A percentile compares a stretch with the other conserved stretches of the same genome.
phyloP scores from a whole-genome alignment of 2,888 invertebrate species.

The Pseudococcus longispinus region DNA sequence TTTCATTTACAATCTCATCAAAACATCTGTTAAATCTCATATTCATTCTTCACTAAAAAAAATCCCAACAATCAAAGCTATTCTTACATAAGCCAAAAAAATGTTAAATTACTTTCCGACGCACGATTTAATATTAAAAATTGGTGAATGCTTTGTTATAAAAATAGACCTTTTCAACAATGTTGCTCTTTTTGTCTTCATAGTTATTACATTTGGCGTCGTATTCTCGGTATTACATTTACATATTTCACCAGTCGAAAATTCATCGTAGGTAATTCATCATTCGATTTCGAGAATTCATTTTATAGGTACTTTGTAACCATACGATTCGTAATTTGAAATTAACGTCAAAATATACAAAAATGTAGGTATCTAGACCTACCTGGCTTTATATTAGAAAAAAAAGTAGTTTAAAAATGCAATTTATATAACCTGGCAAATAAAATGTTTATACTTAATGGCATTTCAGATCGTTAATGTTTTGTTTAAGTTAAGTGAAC shows the following conservation, averaged over 20 bases:
- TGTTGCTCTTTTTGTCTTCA: constrained; percentile 23
- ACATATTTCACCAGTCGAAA: neutral
- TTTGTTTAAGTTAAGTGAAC: neutral
- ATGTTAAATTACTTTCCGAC: constrained; percentile 39
- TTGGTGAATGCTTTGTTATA: constrained; percentile 44
- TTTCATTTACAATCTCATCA: constrained; percentile 51
- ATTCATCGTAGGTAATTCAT: neutral
- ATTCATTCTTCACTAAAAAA: constrained; percentile 36
- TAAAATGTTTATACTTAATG: neutral
- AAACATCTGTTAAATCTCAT: constrained; percentile 54
- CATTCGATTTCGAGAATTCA: neutral
- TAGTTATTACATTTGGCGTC: constrained; percentile 18
- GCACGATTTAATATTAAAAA: constrained; percentile 46
- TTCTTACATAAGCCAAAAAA: constrained; percentile 42
- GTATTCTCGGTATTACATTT: neutral
- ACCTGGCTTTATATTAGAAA: no score
- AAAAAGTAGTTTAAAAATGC: neutral
- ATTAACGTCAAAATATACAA: neutral
- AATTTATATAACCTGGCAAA: neutral
- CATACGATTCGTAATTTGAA: no score
- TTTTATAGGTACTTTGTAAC: neutral
- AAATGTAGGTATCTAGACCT: neutral
- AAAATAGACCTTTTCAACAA: constrained; percentile 41
- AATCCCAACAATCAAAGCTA: constrained; percentile 45
- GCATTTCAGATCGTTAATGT: constrained; percentile 7